Evolutionary conservation across 2,113 vertebrate genomes (phyloP).

Genomic region (Eptesicus fuscus): DNA sequence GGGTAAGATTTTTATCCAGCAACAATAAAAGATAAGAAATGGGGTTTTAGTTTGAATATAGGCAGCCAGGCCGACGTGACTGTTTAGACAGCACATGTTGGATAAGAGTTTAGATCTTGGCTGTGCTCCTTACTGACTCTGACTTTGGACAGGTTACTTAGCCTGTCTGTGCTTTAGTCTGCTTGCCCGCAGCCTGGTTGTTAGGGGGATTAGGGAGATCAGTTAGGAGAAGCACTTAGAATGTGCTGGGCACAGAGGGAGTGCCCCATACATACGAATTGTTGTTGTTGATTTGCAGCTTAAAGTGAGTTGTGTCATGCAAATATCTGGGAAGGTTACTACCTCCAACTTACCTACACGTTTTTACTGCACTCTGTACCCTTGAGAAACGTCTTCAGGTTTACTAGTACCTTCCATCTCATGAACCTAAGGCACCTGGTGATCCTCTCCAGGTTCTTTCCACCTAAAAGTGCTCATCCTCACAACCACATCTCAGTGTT

Average conservation of each 20-base stretch:
- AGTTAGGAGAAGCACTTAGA: background rate
- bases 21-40: background rate
- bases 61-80: background rate
- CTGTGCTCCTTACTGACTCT: background rate
- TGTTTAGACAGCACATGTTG: background rate
- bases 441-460: too few species aligned
- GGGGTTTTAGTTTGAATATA: background rate
- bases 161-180: background rate
- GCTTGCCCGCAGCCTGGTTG: background rate
- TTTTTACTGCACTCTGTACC: background rate
- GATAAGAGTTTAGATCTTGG: background rate
- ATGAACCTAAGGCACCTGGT: fast-evolving
- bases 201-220: background rate
- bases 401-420: fast-evolving
- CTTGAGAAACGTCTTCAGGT: background rate
- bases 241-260: background rate
- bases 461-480: background rate
- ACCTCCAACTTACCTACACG: background rate
- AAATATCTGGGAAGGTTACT: background rate
- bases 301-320: background rate
- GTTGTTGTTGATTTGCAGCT: background rate
- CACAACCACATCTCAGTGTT: background rate
- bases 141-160: background rate
- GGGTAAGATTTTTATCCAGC: background rate
- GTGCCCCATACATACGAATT: fast-evolving